These are phyloP conservation scores for Cairina moschata DNA, from an alignment of 2,113 vertebrate species.

Conservation along the genomic window DNA sequence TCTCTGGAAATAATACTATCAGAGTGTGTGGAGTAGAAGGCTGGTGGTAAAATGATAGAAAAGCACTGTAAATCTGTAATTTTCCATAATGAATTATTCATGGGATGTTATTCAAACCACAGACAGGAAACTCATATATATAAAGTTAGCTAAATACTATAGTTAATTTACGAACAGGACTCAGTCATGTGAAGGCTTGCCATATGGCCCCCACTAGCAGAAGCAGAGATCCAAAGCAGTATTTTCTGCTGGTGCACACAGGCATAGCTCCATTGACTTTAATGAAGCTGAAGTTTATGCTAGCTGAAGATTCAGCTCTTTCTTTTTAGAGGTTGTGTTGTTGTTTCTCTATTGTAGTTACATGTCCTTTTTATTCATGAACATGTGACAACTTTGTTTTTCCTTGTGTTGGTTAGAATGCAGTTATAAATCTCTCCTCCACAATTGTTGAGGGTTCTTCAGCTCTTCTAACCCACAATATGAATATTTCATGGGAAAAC, in stretches of 20 bases:
- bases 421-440: background rate
- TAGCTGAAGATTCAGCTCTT: background rate
- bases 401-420: background rate
- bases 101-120: background rate
- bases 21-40: background rate
- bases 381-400: background rate
- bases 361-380: background rate
- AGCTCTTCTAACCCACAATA: background rate
- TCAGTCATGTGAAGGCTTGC: background rate
- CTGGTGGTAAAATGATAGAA: background rate
- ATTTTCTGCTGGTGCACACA: background rate
- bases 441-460: background rate
- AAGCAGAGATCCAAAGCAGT: background rate
- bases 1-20: background rate
- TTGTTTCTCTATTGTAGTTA: background rate
- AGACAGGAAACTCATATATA: background rate
- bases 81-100: slow-evolving; percentile 43
- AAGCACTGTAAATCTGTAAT: slow-evolving; percentile 6
- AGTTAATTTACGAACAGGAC: background rate
- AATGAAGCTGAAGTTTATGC: background rate
- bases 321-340: background rate
- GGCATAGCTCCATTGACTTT: background rate
- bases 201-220: background rate
- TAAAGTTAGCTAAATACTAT: background rate
- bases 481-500: background rate